A percentile compares a stretch with the other conserved stretches of the same genome.
phyloP scores from a whole-genome alignment of 2,888 invertebrate genomes.

The Bembecia ichneumoniformis region DNA sequence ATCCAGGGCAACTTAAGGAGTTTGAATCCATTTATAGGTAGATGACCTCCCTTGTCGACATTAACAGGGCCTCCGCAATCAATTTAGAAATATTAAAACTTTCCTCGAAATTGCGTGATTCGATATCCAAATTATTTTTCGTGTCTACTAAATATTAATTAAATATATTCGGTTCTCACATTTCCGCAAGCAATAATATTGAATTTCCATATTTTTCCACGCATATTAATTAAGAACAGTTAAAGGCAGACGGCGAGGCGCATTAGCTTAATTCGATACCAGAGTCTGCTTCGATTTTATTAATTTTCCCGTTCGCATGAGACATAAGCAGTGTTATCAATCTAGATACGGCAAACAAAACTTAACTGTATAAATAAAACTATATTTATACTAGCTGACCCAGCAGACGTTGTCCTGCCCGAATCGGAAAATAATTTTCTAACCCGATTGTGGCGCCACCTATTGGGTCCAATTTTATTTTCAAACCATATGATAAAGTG shows the following conservation, averaged over 20 bases:
- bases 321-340: neutral
- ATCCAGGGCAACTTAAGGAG: no score
- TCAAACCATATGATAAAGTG: no score
- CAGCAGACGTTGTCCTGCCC: no score
- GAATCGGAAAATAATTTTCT: no score
- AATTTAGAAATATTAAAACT: neutral
- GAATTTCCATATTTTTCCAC: conserved; percentile 40
- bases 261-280: conserved; percentile 60
- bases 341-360: no score
- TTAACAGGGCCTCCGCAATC: no score
- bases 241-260: conserved; percentile 34
- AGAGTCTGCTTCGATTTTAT: conserved; percentile 50
- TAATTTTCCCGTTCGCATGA: conserved; percentile 40
- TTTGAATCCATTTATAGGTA: no score
- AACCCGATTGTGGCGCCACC: no score
- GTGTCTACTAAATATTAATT: neutral
- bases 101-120: neutral
- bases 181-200: conserved; percentile 11
- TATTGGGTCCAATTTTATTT: no score
- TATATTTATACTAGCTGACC: no score
- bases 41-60: no score
- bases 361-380: no score
- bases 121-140: neutral
- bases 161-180: neutral
- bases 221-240: conserved; percentile 48